Percentiles rank a stretch among this genome's conserved stretches.
Conservation (phyloP, 2,797 vertebrate species). For the Heterohyrax brucei region DNA sequence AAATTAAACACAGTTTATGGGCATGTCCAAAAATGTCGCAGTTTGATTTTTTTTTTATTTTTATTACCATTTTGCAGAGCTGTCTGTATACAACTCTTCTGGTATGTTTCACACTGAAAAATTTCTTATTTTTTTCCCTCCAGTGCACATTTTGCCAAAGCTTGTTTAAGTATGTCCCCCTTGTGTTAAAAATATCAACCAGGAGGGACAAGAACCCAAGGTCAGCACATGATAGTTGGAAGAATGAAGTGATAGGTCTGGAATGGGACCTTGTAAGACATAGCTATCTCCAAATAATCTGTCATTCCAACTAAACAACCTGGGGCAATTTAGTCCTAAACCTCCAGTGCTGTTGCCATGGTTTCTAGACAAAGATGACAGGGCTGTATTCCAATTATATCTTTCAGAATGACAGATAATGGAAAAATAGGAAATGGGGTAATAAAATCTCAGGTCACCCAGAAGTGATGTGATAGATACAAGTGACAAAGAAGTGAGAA, state of each 20-base stretch:
- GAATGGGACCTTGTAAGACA: conserved; percentile 80
- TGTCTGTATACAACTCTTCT: conserved; percentile 13
- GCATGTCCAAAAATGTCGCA: not conserved
- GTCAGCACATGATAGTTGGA: conserved; percentile 81
- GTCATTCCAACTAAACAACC: conserved; percentile 84
- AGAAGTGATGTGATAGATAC: conserved; percentile 84
- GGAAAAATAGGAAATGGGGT: conserved; percentile 84
- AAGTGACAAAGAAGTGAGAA: conserved; percentile 84
- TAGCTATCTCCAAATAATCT: conserved; percentile 81
- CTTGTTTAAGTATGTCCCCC: conserved; percentile 37
- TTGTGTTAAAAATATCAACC: conserved; percentile 71
- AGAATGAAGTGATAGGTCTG: conserved; percentile 78
- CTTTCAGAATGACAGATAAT: conserved; percentile 87
- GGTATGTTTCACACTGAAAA: conserved; percentile 57
- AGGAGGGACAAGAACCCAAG: conserved; percentile 74
- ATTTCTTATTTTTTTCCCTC: conserved; percentile 64
- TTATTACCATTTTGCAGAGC: not conserved
- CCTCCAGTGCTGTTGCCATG: conserved; percentile 91
- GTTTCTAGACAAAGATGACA: conserved; percentile 88
- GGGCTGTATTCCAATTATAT: conserved; percentile 87
- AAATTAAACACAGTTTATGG: conserved; percentile 14
- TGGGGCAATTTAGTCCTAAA: conserved; percentile 86
- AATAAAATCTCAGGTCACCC: conserved; percentile 88
- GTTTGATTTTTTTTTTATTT: conserved; percentile 66
- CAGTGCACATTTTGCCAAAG: conserved; percentile 39